Conservation (phyloP, 2,797 vertebrate species). For the Alauda arvensis region DNA sequence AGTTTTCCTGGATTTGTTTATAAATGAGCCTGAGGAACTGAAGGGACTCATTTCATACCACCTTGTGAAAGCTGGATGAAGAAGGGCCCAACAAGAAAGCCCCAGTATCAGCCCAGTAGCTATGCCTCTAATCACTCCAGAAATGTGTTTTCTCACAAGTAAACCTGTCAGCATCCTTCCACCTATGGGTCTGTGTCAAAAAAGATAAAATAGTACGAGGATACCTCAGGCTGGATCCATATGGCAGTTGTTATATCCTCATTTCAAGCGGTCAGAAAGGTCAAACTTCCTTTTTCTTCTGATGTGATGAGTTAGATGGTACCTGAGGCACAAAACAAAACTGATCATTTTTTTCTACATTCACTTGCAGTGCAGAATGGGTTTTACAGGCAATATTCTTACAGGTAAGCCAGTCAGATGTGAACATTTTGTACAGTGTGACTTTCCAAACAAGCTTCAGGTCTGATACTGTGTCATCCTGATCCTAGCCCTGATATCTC, state of each 20-base stretch:
- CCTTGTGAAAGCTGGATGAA: background rate
- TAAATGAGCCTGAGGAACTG: background rate
- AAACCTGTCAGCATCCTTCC: background rate
- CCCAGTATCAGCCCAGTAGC: background rate
- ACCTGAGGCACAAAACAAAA: background rate
- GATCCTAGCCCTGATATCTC: background rate
- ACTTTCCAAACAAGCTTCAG: background rate
- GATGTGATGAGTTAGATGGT: background rate
- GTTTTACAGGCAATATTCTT: background rate
- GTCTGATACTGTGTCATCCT: background rate
- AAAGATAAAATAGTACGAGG: background rate
- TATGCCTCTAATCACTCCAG: background rate
- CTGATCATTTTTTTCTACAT: background rate
- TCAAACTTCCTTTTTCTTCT: background rate
- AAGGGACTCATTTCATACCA: background rate
- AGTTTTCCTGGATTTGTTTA: background rate
- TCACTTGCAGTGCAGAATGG: background rate
- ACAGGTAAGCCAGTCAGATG: background rate
- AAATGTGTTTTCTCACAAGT: background rate
- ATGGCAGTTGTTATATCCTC: background rate
- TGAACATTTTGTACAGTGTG: background rate
- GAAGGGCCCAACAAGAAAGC: background rate
- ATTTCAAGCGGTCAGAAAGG: background rate
- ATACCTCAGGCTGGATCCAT: background rate
- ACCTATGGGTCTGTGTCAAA: background rate